Percentiles rank a stretch among this genome's conserved stretches.
Evolutionary conservation across 2,113 vertebrate species (phyloP).

Genomic region (Callocephalon fimbriatum): DNA sequence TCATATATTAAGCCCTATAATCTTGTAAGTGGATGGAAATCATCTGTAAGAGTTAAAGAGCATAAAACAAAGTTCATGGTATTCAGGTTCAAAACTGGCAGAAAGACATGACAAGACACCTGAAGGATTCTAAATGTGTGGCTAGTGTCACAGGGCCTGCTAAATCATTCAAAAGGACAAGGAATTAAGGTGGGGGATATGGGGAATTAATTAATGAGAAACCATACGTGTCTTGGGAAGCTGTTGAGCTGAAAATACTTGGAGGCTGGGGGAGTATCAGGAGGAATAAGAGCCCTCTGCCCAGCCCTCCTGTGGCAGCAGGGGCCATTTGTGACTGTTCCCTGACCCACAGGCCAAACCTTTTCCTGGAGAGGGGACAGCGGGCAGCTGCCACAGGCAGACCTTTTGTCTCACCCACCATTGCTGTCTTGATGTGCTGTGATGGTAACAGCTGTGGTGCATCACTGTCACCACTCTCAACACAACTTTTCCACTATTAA

Average conservation of each 20-base stretch:
- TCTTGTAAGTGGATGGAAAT: neutral
- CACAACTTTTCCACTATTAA: neutral
- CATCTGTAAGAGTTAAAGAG: neutral
- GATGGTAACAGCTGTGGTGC: neutral
- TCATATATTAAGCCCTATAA: neutral
- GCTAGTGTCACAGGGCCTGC: fast-evolving
- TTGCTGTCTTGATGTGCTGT: neutral
- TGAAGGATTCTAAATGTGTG: neutral
- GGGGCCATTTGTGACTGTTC: neutral
- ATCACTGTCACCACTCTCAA: neutral
- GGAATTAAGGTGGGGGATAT: neutral
- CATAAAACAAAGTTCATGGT: neutral
- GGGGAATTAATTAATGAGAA: neutral
- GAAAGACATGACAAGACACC: neutral
- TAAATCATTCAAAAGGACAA: neutral
- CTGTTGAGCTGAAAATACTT: neutral
- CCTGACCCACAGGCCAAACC: neutral
- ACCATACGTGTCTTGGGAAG: neutral
- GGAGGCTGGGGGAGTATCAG: neutral
- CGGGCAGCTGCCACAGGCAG: neutral
- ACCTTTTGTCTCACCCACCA: neutral
- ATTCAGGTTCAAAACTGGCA: neutral
- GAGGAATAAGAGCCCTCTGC: neutral
- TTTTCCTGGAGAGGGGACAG: neutral
- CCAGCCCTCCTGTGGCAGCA: neutral